phyloP scores from a whole-genome alignment of 2,113 vertebrate genomes.

The Xenopus laevis region DNA sequence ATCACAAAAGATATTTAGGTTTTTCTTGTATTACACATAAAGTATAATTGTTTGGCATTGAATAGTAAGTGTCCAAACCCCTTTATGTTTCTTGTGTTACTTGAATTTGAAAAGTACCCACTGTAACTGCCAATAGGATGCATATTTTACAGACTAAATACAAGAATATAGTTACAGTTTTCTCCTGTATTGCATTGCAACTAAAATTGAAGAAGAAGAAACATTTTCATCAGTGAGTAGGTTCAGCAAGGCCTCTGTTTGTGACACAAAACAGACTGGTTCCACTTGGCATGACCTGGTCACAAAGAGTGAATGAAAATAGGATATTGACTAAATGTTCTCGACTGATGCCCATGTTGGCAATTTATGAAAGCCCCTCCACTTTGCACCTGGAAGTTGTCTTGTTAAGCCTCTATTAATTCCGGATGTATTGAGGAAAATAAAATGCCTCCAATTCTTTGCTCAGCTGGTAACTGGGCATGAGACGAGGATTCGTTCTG shows the following conservation, averaged over 20 bases:
- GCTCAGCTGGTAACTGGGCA: constrained; percentile 21
- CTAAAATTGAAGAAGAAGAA: too few species aligned
- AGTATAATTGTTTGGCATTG: too few species aligned
- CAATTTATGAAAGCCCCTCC: background rate
- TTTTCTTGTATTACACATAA: too few species aligned
- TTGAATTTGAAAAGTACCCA: too few species aligned
- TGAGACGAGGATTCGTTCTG: constrained; percentile 27
- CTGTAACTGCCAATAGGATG: too few species aligned
- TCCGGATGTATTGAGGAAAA: background rate
- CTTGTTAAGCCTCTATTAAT: constrained; percentile 7
- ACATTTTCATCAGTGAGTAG: too few species aligned
- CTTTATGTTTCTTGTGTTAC: too few species aligned
- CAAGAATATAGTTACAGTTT: too few species aligned
- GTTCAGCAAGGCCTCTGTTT: background rate
- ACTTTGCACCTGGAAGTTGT: background rate
- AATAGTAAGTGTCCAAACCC: too few species aligned
- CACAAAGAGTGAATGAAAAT: background rate
- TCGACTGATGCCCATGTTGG: background rate
- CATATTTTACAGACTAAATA: too few species aligned
- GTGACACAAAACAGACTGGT: background rate
- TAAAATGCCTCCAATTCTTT: constrained; percentile 1
- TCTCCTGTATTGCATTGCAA: too few species aligned
- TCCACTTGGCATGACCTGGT: background rate
- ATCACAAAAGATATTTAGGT: too few species aligned
- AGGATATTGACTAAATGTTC: constrained; percentile 1